A percentile compares a stretch with the other conserved stretches of the same genome.
These are phyloP conservation scores for Dolichopus griseipennis DNA, from an alignment of 2,888 invertebrate species.

Conservation along the genomic window DNA sequence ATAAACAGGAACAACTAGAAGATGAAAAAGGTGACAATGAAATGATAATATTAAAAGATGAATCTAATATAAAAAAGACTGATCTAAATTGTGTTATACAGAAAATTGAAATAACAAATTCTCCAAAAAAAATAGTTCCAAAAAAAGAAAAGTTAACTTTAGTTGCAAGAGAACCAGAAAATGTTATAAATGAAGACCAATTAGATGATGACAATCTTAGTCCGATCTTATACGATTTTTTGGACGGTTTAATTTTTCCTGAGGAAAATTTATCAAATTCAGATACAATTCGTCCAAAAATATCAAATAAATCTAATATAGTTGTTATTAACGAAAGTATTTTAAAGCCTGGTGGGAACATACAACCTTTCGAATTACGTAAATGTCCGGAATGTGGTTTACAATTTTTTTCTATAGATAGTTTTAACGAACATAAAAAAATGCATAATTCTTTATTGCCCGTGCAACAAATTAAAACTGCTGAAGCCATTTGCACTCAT, in stretches of 20 bases:
- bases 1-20: constrained; percentile 3
- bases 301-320: constrained; percentile 23
- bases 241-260: not conserved
- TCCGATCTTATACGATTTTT: constrained; percentile 22
- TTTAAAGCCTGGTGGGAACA: constrained; percentile 35
- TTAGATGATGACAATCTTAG: not conserved
- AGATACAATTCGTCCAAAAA: not conserved
- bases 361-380: constrained; percentile 31
- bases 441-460: constrained; percentile 25
- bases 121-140: not conserved
- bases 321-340: constrained; percentile 42
- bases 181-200: not conserved
- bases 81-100: not conserved
- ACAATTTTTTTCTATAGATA: constrained; percentile 36
- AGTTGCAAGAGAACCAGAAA: not conserved
- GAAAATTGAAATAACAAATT: not conserved
- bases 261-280: not conserved
- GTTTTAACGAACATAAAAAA: constrained; percentile 31
- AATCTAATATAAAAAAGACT: not conserved
- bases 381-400: constrained; percentile 34
- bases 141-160: not conserved
- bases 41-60: too few relatives aligned
- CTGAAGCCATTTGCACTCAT: constrained; percentile 21
- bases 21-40: not conserved
- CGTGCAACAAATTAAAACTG: constrained; percentile 15